Percentiles rank a stretch among this genome's conserved stretches.
These are phyloP conservation scores for Diadophis punctatus DNA, from an alignment of 2,113 vertebrate species.

Conservation along the genomic window DNA sequence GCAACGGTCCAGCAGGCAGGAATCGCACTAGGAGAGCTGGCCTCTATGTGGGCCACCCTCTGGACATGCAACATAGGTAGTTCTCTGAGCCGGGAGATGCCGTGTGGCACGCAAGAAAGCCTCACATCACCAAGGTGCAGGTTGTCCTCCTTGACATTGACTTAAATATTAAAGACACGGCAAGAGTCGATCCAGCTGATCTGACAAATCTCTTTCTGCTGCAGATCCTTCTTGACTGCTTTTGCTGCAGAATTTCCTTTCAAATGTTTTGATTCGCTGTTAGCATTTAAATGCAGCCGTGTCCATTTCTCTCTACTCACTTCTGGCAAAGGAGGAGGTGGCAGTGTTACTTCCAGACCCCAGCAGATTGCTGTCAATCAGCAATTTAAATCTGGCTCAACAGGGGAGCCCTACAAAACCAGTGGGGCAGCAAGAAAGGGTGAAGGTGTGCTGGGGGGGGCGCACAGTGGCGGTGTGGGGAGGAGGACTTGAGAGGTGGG, in stretches of 20 bases:
- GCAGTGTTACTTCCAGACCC: background rate
- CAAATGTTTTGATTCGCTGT: background rate
- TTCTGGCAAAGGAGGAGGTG: background rate
- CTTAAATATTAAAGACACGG: background rate
- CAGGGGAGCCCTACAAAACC: background rate
- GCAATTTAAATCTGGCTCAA: background rate
- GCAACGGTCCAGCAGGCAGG: background rate
- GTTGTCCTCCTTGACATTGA: background rate
- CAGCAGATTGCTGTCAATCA: background rate
- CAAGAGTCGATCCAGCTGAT: background rate
- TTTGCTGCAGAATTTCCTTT: background rate
- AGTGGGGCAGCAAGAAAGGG: background rate
- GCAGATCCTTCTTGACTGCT: background rate
- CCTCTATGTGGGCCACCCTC: background rate
- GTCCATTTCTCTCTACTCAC: background rate
- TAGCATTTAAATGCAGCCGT: background rate
- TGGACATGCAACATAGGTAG: fast-evolving
- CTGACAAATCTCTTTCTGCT: background rate
- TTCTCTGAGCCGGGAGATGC: background rate
- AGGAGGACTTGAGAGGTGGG: fast-evolving
- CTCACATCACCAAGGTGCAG: background rate
- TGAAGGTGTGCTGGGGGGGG: background rate
- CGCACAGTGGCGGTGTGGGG: background rate
- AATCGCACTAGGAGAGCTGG: background rate
- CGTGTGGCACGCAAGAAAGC: background rate